Evolutionary conservation across 2,888 invertebrate species (phyloP), one percentile per base, ranked within the genome.

Genomic region (Apocheima hispidaria): DNA sequence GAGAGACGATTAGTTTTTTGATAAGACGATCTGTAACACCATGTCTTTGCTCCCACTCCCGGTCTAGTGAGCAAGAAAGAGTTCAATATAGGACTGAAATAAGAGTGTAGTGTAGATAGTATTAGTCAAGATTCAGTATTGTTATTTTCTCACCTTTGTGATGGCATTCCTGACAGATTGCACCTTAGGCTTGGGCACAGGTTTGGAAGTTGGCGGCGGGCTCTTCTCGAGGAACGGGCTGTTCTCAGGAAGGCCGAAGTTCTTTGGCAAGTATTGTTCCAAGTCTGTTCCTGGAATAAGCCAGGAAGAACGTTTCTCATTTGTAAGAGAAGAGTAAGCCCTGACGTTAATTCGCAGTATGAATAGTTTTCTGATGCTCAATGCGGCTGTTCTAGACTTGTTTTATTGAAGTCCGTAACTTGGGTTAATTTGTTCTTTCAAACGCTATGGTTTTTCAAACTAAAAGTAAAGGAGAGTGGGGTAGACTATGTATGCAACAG

Each of bases 231-330:
- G 74, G 79, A 90, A 90, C 26, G 92, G 90, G 76, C 89, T 93
- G 81, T 89, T 86, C 73, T 94, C 90, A 63, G 94, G 94, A 68
- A 94, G 86, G 70, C 94, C 94, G 83, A 93, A 94, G 82, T 94
- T 94, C 87, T 94, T 94, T 78, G 94, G 94, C 85, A 94, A 85
- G 82, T 93, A 94, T 77, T 94, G 92, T 75, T 93, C 94, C 78
- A 95, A 83, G 71, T 94, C 94, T 72, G 95, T 95, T 74, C 93
- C 93, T 93, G 88, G 58, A 90, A 91, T 70, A 58, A 28, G n/a
- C 5, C 38, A 54, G 26, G 28, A 20, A 14, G 4, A 4, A 30
- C 30, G 1, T 30, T 35, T 35, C 18, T 50, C n/a, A 43, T 26
- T 36, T 26, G 35, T 26, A 10, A n/a, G n/a, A n/a, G n/a, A n/a